Evolutionary conservation across 2,888 invertebrate genomes (phyloP).

Genomic region (Siphlonurus alternatus): DNA sequence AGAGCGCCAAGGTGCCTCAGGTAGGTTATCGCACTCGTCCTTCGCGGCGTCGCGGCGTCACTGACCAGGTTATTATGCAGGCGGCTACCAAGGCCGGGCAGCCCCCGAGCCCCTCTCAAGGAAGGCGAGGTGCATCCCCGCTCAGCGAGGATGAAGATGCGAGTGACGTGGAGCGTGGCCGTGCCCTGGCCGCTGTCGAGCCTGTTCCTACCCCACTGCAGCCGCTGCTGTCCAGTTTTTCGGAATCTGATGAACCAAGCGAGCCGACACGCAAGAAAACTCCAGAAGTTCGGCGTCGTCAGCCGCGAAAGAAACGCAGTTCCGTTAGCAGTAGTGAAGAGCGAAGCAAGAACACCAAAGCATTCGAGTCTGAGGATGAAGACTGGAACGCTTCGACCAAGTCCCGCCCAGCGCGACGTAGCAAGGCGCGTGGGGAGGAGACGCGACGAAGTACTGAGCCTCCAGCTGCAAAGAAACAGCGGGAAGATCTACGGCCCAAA

Average conservation of each 20-base stretch:
- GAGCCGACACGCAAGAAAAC: conserved; percentile 2
- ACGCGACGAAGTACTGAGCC: background rate
- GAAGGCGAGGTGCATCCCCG: background rate
- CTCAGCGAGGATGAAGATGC: conserved; percentile 5
- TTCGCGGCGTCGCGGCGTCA: background rate
- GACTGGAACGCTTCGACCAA: background rate
- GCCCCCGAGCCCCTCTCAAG: background rate
- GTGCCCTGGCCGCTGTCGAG: background rate
- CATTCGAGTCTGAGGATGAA: background rate
- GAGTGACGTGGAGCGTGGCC: conserved; percentile 5
- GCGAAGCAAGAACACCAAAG: background rate
- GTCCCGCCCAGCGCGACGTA: background rate
- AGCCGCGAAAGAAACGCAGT: background rate
- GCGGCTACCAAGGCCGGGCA: background rate
- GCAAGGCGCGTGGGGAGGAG: background rate
- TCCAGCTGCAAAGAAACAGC: background rate
- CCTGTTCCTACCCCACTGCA: conserved; percentile 13
- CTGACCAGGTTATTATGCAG: background rate
- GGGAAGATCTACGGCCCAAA: background rate
- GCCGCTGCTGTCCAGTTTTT: conserved; percentile 39
- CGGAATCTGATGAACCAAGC: conserved; percentile 33
- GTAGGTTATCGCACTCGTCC: background rate
- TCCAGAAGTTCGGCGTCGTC: background rate
- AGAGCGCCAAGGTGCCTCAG: background rate
- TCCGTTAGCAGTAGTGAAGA: background rate